Conservation (phyloP, 2,888 invertebrate species). For the Mythimna loreyi region DNA sequence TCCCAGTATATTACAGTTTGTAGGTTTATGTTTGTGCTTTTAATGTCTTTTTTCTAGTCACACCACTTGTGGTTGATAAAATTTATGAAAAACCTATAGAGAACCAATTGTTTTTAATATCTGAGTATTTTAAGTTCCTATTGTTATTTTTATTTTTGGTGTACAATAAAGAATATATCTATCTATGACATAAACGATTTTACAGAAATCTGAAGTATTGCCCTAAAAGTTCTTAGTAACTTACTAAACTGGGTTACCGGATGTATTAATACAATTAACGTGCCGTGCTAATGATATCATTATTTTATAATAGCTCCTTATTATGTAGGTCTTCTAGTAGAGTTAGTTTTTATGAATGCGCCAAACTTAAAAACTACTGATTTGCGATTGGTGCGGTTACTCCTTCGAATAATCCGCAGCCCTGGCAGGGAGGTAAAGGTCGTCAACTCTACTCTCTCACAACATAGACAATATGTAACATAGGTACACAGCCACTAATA, state of each 20-base stretch:
- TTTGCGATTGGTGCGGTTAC: too few relatives aligned
- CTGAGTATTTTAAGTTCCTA: too few relatives aligned
- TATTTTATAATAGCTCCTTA: slow-evolving; percentile 21
- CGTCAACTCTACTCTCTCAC: too few relatives aligned
- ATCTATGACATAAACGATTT: background rate
- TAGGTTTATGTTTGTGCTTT: slow-evolving; percentile 17
- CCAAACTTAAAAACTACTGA: too few relatives aligned
- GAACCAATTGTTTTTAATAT: background rate
- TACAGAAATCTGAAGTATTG: background rate
- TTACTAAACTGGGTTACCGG: slow-evolving; percentile 35
- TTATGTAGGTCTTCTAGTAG: background rate
- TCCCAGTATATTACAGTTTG: slow-evolving; percentile 1
- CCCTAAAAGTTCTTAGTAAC: background rate
- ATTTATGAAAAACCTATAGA: background rate
- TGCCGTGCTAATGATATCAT: slow-evolving; percentile 15
- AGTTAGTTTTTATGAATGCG: too few relatives aligned
- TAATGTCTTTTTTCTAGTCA: background rate
- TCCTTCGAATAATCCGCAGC: too few relatives aligned
- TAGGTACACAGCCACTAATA: too few relatives aligned
- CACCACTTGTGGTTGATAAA: background rate
- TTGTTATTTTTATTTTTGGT: too few relatives aligned
- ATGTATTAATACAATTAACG: slow-evolving; percentile 21
- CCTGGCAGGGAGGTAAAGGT: too few relatives aligned
- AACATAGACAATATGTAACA: too few relatives aligned
- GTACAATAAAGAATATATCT: too few relatives aligned